Conservation (phyloP, 2,888 invertebrate species). For the Ormyrus nitidulus region DNA sequence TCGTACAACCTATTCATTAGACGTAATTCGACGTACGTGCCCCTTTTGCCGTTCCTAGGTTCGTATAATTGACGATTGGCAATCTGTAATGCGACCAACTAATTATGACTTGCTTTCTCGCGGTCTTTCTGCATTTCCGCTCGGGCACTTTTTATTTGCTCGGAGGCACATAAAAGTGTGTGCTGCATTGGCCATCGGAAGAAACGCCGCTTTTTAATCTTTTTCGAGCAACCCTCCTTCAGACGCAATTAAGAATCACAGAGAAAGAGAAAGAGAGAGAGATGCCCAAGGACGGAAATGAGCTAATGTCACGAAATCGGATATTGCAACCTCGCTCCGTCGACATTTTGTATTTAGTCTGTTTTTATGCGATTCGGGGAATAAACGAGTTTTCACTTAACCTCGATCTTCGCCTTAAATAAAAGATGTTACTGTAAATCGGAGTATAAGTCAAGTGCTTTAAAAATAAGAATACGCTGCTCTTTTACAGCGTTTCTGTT, state of each 20-base stretch:
- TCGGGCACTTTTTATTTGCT: slow-evolving; percentile 47
- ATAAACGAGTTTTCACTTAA: slow-evolving; percentile 14
- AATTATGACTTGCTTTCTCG: slow-evolving; percentile 33
- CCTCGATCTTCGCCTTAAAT: neutral
- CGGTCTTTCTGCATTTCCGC: slow-evolving; percentile 56
- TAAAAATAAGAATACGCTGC: no score
- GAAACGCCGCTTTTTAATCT: slow-evolving; percentile 39
- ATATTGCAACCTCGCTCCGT: slow-evolving; percentile 32
- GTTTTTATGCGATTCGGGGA: neutral
- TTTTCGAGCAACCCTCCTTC: neutral
- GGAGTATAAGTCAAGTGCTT: no score
- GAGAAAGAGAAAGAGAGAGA: slow-evolving; percentile 31
- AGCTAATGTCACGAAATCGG: slow-evolving; percentile 57
- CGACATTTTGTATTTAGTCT: neutral
- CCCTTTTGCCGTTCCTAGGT: neutral
- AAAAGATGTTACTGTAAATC: no score
- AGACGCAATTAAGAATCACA: slow-evolving; percentile 47
- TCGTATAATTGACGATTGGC: slow-evolving; percentile 26
- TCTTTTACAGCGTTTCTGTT: neutral
- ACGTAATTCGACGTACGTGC: neutral
- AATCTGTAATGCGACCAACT: slow-evolving; percentile 16
- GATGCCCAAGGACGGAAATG: slow-evolving; percentile 59
- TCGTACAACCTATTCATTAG: slow-evolving; percentile 26
- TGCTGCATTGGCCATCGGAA: slow-evolving; percentile 9
- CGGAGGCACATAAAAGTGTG: slow-evolving; percentile 5